phyloP scores from a whole-genome alignment of 2,888 invertebrate genomes.

The Icerya purchasi region DNA sequence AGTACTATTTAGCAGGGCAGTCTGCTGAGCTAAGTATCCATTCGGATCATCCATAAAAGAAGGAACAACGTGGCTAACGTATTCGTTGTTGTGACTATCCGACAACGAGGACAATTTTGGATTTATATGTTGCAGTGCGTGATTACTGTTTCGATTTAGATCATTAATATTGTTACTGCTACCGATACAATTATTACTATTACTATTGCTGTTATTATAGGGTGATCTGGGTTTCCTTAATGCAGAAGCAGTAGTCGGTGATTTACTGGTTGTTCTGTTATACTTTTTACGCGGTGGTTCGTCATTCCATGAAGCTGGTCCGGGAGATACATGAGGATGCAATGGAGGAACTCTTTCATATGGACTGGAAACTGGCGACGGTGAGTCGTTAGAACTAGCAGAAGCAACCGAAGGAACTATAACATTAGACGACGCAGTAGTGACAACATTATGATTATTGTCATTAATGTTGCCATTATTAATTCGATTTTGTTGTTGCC shows the following conservation, averaged over 20 bases:
- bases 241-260: constrained; percentile 11
- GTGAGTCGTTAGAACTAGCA: not conserved
- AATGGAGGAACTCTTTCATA: constrained; percentile 50
- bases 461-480: not conserved
- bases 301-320: constrained; percentile 31
- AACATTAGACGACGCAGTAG: not conserved
- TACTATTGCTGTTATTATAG: constrained; percentile 26
- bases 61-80: too few species aligned
- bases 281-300: constrained; percentile 29
- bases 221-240: constrained; percentile 31
- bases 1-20: constrained; percentile 61
- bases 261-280: constrained; percentile 11
- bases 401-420: not conserved
- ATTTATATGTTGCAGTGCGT: constrained; percentile 12
- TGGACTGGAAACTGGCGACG: constrained; percentile 24
- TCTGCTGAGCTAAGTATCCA: constrained; percentile 77
- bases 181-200: constrained; percentile 16
- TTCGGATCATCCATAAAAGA: constrained; percentile 82
- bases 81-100: constrained; percentile 7
- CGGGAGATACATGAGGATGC: constrained; percentile 34
- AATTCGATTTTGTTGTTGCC: not conserved
- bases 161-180: constrained; percentile 9
- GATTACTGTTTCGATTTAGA: not conserved
- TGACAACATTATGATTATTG: not conserved
- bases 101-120: not conserved